phyloP scores from a whole-genome alignment of 2,113 vertebrate genomes.

The Oreochromis tanganicae region DNA sequence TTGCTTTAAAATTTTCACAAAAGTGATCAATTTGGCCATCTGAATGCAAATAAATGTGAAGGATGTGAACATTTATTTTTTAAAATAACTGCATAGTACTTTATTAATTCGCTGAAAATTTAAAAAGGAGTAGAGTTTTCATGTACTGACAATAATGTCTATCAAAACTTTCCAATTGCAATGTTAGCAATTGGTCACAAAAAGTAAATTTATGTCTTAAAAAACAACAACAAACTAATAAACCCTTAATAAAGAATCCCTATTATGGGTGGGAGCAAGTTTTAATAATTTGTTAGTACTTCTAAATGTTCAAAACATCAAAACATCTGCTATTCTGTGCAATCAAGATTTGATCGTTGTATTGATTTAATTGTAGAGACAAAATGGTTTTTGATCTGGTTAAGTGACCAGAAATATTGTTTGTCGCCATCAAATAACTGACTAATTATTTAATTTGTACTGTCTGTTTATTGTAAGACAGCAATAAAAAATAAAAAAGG shows the following conservation, averaged over 20 bases:
- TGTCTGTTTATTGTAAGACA: neutral
- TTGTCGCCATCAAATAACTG: neutral
- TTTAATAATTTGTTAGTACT: neutral
- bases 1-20: neutral
- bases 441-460: neutral
- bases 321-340: neutral
- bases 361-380: neutral
- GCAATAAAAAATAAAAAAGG: neutral
- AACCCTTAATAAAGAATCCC: neutral
- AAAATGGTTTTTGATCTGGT: neutral
- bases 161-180: neutral
- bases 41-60: neutral
- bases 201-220: neutral
- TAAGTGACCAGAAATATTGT: neutral
- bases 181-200: neutral
- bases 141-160: neutral
- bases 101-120: neutral
- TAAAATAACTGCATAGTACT: neutral
- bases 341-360: neutral
- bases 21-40: neutral
- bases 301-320: neutral
- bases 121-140: neutral
- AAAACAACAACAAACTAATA: neutral
- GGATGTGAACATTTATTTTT: neutral
- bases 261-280: neutral